Percentiles rank a stretch among this genome's conserved stretches.
Conservation (phyloP, 2,888 invertebrate genomes). For the Helicoverpa assulta region DNA sequence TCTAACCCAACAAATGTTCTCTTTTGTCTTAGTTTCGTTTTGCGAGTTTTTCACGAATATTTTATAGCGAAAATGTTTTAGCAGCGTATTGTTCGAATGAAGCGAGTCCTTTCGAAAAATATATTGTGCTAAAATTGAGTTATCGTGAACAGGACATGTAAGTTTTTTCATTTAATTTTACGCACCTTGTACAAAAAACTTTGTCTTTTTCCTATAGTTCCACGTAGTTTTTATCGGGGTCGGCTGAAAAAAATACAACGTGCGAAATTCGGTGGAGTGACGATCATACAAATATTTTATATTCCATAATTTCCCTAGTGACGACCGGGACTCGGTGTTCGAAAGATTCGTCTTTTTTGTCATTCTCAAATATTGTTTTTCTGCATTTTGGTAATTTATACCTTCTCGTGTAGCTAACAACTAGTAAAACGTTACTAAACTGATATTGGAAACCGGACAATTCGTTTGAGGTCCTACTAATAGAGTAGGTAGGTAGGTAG, state of each 20-base stretch:
- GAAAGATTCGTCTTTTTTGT: constrained; percentile 56
- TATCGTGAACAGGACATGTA: not conserved
- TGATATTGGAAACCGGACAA: not conserved
- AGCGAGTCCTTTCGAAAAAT: not conserved
- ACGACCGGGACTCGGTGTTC: constrained; percentile 62
- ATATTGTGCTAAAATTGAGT: not conserved
- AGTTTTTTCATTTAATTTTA: not conserved
- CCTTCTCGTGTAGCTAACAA: constrained; percentile 22
- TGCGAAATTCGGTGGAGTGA: constrained; percentile 60
- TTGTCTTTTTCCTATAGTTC: constrained; percentile 12
- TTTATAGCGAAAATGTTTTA: not conserved
- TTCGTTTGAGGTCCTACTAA: not conserved
- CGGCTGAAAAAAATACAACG: constrained; percentile 51
- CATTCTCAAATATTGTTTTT: constrained; percentile 59
- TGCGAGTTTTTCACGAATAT: constrained; percentile 17
- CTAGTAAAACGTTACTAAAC: not conserved
- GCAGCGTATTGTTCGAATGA: not conserved
- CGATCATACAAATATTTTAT: constrained; percentile 63
- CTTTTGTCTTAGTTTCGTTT: constrained; percentile 38
- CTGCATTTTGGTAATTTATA: constrained; percentile 55
- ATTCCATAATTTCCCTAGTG: constrained; percentile 76
- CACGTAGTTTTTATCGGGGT: constrained; percentile 41
- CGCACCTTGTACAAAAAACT: constrained; percentile 2
- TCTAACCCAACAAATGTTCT: constrained; percentile 32
- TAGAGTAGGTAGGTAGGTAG: no score